Conservation (phyloP, 2,113 vertebrate genomes). For the Mustelus asterias region DNA sequence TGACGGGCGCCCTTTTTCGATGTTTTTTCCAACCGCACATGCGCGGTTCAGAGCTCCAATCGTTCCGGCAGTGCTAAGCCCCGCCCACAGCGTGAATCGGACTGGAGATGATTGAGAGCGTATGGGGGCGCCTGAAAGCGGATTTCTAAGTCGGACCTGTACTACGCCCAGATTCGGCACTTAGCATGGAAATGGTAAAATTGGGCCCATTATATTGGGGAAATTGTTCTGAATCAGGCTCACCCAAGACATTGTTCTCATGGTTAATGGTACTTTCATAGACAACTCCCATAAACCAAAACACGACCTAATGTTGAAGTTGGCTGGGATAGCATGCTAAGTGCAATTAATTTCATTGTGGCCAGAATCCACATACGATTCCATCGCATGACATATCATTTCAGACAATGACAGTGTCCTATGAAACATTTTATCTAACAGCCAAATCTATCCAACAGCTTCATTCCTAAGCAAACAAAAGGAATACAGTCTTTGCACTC, state of each 20-base stretch:
- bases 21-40: no score
- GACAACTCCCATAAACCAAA: background rate
- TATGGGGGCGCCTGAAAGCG: no score
- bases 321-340: background rate
- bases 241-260: background rate
- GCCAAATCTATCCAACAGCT: background rate
- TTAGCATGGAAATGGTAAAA: no score
- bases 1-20: no score
- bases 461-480: background rate
- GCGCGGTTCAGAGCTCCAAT: no score
- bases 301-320: background rate
- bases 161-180: no score
- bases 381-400: background rate
- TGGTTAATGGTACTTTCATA: background rate
- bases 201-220: no score
- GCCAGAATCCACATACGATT: background rate
- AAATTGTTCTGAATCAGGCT: background rate
- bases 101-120: no score
- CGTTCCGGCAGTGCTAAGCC: no score
- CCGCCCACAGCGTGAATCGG: no score
- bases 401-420: background rate
- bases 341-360: background rate
- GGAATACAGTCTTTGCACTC: background rate
- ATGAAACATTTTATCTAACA: background rate
- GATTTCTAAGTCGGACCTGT: no score